A percentile compares a stretch with the other conserved stretches of the same genome.
Evolutionary conservation across 2,797 vertebrate genomes (phyloP).

Genomic region (Scarus forsteni): DNA sequence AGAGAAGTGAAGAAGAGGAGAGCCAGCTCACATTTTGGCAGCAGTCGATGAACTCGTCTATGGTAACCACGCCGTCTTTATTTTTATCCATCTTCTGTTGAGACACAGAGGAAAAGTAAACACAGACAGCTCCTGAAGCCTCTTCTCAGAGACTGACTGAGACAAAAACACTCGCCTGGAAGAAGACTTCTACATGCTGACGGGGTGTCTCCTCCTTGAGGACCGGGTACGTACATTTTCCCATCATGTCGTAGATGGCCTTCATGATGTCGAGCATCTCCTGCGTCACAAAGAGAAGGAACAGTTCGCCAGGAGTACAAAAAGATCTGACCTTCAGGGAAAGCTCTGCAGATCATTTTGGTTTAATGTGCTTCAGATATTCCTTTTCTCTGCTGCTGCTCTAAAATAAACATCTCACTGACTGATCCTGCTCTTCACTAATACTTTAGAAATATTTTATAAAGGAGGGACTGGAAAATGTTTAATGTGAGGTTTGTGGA

Average conservation of each 20-base stretch:
- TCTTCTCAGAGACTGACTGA: neutral
- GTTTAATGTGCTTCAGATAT: neutral
- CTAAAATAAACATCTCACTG: no score
- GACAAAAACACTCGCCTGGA: constrained; percentile 87
- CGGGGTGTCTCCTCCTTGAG: constrained; percentile 96
- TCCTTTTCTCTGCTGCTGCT: no score
- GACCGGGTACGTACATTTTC: constrained; percentile 96
- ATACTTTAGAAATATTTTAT: no score
- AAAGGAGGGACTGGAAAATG: no score
- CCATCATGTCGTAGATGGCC: constrained; percentile 99
- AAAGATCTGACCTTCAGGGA: neutral
- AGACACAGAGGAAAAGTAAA: constrained; percentile 17
- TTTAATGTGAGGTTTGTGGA: no score
- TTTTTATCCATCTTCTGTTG: constrained; percentile 99
- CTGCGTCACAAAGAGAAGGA: constrained; percentile 68
- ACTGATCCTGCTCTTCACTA: no score
- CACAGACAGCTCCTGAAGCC: neutral
- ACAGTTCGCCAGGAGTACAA: neutral
- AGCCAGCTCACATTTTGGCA: constrained; percentile 95
- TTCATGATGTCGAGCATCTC: constrained; percentile 99
- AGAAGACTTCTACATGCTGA: constrained; percentile 97
- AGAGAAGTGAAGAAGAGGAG: neutral
- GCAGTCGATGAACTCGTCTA: constrained; percentile 99
- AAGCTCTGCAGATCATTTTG: neutral
- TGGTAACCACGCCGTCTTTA: constrained; percentile 98